Conservation (phyloP, 2,797 vertebrate species). For the Sebastes iracundus region DNA sequence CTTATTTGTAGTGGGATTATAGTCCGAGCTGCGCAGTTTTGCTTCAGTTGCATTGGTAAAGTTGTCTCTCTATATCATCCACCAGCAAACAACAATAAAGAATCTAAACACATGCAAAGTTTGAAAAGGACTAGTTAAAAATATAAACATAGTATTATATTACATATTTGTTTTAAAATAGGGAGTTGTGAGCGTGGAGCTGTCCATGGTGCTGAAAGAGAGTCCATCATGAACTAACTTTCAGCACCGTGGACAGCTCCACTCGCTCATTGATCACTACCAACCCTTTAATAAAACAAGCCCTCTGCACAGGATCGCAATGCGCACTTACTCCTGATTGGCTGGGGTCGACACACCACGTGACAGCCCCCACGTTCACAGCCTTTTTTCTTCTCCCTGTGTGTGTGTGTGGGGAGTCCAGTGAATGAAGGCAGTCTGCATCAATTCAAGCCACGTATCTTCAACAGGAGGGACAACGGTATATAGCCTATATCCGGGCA, state of each 20-base stretch:
- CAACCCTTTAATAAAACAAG: constrained; percentile 69
- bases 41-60: constrained; percentile 19
- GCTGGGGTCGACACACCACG: constrained; percentile 45
- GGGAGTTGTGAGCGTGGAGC: background rate
- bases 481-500: too few relatives aligned
- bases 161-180: background rate
- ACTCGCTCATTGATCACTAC: constrained; percentile 67
- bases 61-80: background rate
- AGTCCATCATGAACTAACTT: constrained; percentile 42
- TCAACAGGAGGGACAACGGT: background rate
- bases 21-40: constrained; percentile 6
- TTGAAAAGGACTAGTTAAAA: background rate
- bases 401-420: constrained; percentile 3
- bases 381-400: background rate
- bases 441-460: constrained; percentile 18
- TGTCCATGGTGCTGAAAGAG: constrained; percentile 43
- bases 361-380: constrained; percentile 48
- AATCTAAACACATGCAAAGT: constrained; percentile 6
- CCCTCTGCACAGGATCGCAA: constrained; percentile 80
- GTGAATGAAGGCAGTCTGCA: constrained; percentile 52
- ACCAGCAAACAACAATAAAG: background rate
- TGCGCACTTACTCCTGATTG: constrained; percentile 80
- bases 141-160: background rate
- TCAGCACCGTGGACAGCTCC: constrained; percentile 53
- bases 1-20: constrained; percentile 23